A percentile compares a stretch with the other conserved stretches of the same genome.
phyloP scores from a whole-genome alignment of 2,888 invertebrate species.

The Mesorhabditis belari region DNA sequence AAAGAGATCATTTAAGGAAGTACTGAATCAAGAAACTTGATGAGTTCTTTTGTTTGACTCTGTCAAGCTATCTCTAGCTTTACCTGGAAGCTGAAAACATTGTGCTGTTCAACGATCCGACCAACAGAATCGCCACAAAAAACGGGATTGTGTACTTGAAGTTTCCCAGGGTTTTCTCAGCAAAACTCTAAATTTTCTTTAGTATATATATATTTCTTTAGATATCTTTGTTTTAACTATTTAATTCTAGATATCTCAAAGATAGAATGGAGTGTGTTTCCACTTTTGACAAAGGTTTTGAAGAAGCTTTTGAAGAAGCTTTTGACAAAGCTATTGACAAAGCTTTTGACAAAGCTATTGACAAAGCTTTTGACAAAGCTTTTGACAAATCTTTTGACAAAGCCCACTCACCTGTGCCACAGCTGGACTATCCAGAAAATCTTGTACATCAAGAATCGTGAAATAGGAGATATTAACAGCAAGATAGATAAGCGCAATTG shows the following conservation, averaged over 20 bases:
- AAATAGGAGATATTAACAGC: conserved; percentile 46
- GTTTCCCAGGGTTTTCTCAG: conserved; percentile 32
- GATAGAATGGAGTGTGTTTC: no score
- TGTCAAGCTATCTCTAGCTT: background rate
- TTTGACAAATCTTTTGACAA: no score
- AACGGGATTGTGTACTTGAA: conserved; percentile 42
- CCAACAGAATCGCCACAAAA: conserved; percentile 43
- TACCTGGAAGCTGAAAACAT: conserved; percentile 47
- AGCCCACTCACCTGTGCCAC: conserved; percentile 43
- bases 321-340: no score
- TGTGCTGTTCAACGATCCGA: conserved; percentile 46
- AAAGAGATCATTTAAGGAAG: background rate
- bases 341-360: no score
- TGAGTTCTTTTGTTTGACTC: background rate
- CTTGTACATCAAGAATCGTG: conserved; percentile 31
- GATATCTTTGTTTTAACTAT: no score
- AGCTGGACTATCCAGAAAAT: conserved; percentile 30
- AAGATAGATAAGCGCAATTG: conserved; percentile 40
- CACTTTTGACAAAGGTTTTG: no score
- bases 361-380: no score
- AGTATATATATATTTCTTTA: no score
- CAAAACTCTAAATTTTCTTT: conserved; percentile 30
- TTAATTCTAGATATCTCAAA: no score
- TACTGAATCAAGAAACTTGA: background rate
- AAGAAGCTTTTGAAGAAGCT: no score